Percentiles rank a stretch among this genome's conserved stretches.
Evolutionary conservation across 2,888 invertebrate genomes (phyloP).

Genomic region (Nomada fucata): DNA sequence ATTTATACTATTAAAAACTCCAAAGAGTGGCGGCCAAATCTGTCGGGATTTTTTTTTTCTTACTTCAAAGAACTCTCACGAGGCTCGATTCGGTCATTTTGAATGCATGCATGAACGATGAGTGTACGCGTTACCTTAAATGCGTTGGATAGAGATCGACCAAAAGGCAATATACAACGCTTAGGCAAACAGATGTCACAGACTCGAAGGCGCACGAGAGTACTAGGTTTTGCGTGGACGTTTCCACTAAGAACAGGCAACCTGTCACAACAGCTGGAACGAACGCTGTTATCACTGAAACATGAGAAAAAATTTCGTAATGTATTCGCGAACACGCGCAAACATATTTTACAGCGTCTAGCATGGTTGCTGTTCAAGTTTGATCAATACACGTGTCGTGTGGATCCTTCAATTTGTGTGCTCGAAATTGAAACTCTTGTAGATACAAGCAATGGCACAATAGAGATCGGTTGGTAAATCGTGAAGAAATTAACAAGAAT

Average conservation of each 20-base stretch:
- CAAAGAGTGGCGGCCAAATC: neutral
- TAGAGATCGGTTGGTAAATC: too few species aligned
- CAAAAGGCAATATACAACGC: slow-evolving; percentile 91
- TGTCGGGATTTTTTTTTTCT: neutral
- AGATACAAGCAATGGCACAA: neutral
- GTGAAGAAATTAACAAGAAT: too few species aligned
- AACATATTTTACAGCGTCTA: too few species aligned
- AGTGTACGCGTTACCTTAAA: slow-evolving; percentile 86
- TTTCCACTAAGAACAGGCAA: slow-evolving; percentile 90
- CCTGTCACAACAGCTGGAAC: slow-evolving; percentile 89
- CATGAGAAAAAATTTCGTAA: slow-evolving; percentile 17
- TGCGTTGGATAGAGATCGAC: slow-evolving; percentile 93
- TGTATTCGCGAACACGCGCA: neutral
- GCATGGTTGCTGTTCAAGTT: too few species aligned
- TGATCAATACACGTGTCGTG: too few species aligned
- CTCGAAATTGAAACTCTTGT: neutral
- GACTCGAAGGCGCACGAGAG: slow-evolving; percentile 92
- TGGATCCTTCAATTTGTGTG: too few species aligned
- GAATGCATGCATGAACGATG: neutral
- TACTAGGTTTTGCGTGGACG: slow-evolving; percentile 89
- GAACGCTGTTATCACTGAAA: slow-evolving; percentile 90
- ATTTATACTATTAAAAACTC: neutral
- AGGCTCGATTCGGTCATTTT: neutral
- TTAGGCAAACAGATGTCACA: slow-evolving; percentile 90
- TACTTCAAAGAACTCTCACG: neutral